Conservation (phyloP, 2,797 vertebrate genomes). For the Poeciliopsis turneri region DNA sequence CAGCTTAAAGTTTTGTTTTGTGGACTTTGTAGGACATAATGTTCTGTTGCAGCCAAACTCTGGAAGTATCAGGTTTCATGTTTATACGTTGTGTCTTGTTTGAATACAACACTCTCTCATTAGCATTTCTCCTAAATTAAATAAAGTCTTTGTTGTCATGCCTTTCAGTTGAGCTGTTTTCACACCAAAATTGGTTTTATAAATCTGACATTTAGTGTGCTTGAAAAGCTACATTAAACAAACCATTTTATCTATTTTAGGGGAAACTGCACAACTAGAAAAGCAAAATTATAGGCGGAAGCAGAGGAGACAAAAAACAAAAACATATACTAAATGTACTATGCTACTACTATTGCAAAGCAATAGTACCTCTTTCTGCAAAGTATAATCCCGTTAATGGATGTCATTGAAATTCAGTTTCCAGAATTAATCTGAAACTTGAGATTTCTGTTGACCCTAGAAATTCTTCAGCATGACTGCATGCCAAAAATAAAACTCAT, state of each 20-base stretch:
- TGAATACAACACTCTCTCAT: neutral
- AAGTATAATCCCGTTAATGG: too few relatives aligned
- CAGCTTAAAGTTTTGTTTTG: neutral
- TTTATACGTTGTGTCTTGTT: neutral
- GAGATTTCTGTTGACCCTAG: neutral
- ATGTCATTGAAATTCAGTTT: too few relatives aligned
- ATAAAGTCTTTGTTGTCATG: neutral
- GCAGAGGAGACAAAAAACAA: neutral
- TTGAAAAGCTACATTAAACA: neutral
- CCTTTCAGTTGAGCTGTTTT: neutral
- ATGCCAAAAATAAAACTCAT: neutral
- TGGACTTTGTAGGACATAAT: slow-evolving; percentile 5
- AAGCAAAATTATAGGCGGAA: neutral
- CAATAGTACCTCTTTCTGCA: neutral
- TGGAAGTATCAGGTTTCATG: slow-evolving; percentile 2
- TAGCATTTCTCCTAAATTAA: neutral
- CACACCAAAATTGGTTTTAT: neutral
- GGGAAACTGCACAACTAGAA: neutral
- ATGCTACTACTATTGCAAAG: neutral
- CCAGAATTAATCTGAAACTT: too few relatives aligned
- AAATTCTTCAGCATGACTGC: neutral
- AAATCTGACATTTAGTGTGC: neutral
- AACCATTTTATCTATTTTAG: neutral
- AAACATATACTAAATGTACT: neutral
- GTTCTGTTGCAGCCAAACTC: neutral